A percentile compares a stretch with the other conserved stretches of the same genome.
phyloP scores from a whole-genome alignment of 2,797 vertebrate genomes.

The Anniella stebbinsi region DNA sequence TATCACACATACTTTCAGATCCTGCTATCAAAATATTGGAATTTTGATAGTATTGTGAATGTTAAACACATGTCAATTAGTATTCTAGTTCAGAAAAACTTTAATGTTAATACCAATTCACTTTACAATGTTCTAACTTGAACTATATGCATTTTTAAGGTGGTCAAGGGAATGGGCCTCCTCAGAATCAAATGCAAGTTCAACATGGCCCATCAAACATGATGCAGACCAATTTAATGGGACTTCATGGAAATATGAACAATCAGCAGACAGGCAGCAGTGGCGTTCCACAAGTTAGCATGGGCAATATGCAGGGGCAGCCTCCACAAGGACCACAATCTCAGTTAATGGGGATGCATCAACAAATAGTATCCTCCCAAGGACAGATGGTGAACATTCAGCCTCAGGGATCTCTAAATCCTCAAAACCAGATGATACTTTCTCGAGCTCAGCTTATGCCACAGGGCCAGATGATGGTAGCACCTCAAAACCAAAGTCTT shows the following conservation, averaged over 20 bases:
- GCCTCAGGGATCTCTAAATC: conserved; percentile 89
- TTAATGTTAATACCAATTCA: conserved; percentile 33
- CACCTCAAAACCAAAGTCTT: conserved; percentile 85
- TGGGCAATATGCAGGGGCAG: conserved; percentile 88
- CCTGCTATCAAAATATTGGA: conserved; percentile 9
- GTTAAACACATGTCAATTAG: not conserved
- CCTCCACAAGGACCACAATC: conserved; percentile 91
- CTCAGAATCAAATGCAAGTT: conserved; percentile 91
- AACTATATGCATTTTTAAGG: conserved; percentile 79
- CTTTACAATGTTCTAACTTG: conserved; percentile 50
- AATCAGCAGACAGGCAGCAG: conserved; percentile 86
- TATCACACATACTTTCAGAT: not conserved
- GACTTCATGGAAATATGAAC: conserved; percentile 91
- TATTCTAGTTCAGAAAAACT: not conserved
- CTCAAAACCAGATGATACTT: conserved; percentile 94
- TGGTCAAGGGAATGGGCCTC: conserved; percentile 86
- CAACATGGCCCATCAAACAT: conserved; percentile 85
- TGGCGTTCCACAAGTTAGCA: conserved; percentile 83
- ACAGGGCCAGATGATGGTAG: conserved; percentile 84
- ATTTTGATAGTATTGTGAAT: not conserved
- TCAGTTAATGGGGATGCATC: conserved; percentile 96
- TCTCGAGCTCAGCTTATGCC: conserved; percentile 89
- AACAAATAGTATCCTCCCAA: conserved; percentile 93
- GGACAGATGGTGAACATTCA: conserved; percentile 90
- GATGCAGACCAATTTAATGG: conserved; percentile 90